These are phyloP conservation scores for Aeoliscus strigatus DNA, from an alignment of 2,797 vertebrate species.

Conservation along the genomic window DNA sequence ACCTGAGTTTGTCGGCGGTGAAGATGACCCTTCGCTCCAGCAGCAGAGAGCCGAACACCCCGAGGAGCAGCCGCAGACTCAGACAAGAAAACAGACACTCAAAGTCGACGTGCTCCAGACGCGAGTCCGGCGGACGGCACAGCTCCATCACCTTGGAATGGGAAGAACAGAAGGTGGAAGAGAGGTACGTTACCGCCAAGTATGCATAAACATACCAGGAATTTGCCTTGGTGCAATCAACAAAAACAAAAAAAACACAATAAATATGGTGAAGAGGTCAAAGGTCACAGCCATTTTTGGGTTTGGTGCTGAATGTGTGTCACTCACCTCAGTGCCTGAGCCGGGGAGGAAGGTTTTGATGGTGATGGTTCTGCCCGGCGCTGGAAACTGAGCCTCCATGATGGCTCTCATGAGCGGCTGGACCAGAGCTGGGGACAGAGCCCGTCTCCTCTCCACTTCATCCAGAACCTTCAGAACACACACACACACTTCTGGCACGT, in stretches of 20 bases:
- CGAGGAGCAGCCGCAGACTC: conserved; percentile 86
- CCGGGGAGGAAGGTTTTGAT: conserved; percentile 96
- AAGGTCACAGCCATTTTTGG: too few relatives aligned
- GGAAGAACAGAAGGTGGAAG: too few relatives aligned
- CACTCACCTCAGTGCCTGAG: conserved; percentile 88
- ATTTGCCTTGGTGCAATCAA: too few relatives aligned
- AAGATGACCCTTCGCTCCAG: conserved; percentile 95
- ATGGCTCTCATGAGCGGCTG: conserved; percentile 98
- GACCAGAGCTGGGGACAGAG: conserved; percentile 92
- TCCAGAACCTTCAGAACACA: conserved; percentile 82
- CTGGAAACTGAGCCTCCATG: conserved; percentile 97
- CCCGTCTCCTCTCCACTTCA: conserved; percentile 93
- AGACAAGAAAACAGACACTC: conserved; percentile 92
- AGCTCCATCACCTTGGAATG: conserved; percentile 85
- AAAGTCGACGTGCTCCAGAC: conserved; percentile 94
- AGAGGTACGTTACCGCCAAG: too few relatives aligned
- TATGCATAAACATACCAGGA: too few relatives aligned
- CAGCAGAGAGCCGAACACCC: conserved; percentile 89
- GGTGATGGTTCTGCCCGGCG: conserved; percentile 88
- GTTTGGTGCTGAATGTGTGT: too few relatives aligned
- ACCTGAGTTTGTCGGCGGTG: conserved; percentile 96
- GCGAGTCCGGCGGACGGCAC: conserved; percentile 90
- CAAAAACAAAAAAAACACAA: too few relatives aligned
- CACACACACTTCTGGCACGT: too few relatives aligned
- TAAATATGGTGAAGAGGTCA: too few relatives aligned